Conservation (phyloP, 2,888 invertebrate species). For the Caenorhabditis sinica region DNA sequence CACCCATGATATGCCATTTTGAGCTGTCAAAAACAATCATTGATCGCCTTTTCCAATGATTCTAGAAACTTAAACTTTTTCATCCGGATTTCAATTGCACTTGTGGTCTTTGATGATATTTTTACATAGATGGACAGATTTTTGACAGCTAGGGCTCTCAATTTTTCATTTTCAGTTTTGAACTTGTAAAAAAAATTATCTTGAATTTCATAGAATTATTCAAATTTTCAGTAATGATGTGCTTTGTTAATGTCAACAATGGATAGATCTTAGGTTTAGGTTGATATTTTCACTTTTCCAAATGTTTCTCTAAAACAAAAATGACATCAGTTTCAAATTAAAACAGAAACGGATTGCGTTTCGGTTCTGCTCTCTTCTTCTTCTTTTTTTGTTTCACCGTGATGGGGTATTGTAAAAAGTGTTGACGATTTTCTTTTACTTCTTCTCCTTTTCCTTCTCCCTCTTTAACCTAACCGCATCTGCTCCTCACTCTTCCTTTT, state of each 20-base stretch:
- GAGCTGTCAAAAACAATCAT: conserved; percentile 63
- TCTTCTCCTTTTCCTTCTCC: background rate
- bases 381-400: background rate
- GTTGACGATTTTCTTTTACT: conserved; percentile 1
- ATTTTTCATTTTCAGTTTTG: too few species aligned
- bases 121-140: too few species aligned
- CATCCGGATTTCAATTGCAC: conserved; percentile 2
- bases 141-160: too few species aligned
- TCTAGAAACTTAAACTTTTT: conserved; percentile 45
- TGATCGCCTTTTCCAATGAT: conserved; percentile 24
- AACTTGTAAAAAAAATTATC: too few species aligned
- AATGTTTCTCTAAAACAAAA: background rate
- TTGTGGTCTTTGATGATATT: background rate
- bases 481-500: background rate
- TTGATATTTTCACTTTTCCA: background rate
- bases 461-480: background rate
- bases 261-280: too few species aligned
- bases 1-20: conserved; percentile 57
- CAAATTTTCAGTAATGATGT: too few species aligned
- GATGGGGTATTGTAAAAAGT: conserved; percentile 3
- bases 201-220: too few species aligned
- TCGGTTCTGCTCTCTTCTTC: conserved; percentile 14
- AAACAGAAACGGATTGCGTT: conserved; percentile 9
- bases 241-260: too few species aligned
- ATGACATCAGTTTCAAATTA: conserved; percentile 48